Conservation (phyloP, 2,888 invertebrate genomes). For the Nomada ferruginata region DNA sequence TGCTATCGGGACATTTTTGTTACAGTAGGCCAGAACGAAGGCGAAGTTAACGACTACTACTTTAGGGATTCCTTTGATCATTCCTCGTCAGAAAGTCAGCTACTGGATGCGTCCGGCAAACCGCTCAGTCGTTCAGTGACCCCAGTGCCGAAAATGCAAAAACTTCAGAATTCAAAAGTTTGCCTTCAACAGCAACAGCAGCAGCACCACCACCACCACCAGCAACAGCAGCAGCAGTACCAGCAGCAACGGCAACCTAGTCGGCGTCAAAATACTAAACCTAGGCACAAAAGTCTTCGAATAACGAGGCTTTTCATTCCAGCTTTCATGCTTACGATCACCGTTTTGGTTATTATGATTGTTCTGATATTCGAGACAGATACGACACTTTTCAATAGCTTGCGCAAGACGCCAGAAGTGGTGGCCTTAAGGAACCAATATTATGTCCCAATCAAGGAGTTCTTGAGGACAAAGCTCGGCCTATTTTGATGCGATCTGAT, state of each 20-base stretch:
- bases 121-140: slow-evolving; percentile 79
- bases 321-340: slow-evolving; percentile 90
- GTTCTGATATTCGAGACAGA: slow-evolving; percentile 92
- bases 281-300: slow-evolving; percentile 80
- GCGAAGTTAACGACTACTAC: slow-evolving; percentile 87
- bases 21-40: slow-evolving; percentile 81
- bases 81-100: slow-evolving; percentile 92
- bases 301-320: slow-evolving; percentile 91
- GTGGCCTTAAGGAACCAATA: slow-evolving; percentile 90
- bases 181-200: slow-evolving; percentile 66
- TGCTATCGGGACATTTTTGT: slow-evolving; percentile 58
- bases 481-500: slow-evolving; percentile 86
- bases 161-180: slow-evolving; percentile 78
- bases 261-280: slow-evolving; percentile 65
- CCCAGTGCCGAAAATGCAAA: slow-evolving; percentile 82
- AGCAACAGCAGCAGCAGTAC: slow-evolving; percentile 50
- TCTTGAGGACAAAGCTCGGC: slow-evolving; percentile 88
- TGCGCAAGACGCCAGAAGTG: slow-evolving; percentile 92
- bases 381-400: slow-evolving; percentile 88
- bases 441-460: slow-evolving; percentile 93
- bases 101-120: slow-evolving; percentile 84
- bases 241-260: slow-evolving; percentile 59
- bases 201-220: not conserved
- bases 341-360: slow-evolving; percentile 88
- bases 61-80: slow-evolving; percentile 92